Base-by-base conservation (phyloP, 2,797 vertebrate genomes). In the Sternarchorhynchus goeldii region DNA sequence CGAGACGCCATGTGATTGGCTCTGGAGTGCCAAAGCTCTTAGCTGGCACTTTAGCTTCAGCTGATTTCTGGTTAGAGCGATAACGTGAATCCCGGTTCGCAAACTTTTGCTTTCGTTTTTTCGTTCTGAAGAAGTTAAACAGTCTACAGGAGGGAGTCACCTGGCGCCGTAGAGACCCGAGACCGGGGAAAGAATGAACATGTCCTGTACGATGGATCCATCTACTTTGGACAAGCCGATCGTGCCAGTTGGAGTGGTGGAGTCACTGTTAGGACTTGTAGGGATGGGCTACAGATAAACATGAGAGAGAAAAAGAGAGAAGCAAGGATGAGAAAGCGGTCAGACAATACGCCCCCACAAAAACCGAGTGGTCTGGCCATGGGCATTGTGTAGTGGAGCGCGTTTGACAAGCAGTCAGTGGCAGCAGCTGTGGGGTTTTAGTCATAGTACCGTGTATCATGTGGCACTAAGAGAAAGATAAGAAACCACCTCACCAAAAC, bases 111-210 rank as follows among this genome's bases (percentile, higher is more conserved):
- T 18, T 53, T 53, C 45, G 2, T 20, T 39, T 20, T 64, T 32
- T 50, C 41, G n/a, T 20, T 78, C 2, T 25, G 25, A 25, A 53
- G 50, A 70, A 29, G 8, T 50, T 12, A 20, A 70, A 10, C 32
- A 50, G 66, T 29, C 53, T 69, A 50, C 14, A 41, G 16, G n/a
- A n/a, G 34, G 6, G 0, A 4, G 83, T 87, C 92, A 96, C 96
- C 95, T 95, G 89, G 94, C 92, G 75, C 91, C 91, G 70, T 94
- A 95, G 83, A 95, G 91, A 86, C 95, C 94, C 31, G 95, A 94
- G 84, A 96, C 91, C 0, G 95, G 94, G 56, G 95, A 95, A 12
- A 96, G 93, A 79, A 96, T 96, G 75, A 95, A 96, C 77, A 96
- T 93, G 4, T 96, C 95, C 83, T 96, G 94, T 83, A 95, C 93